Evolutionary conservation across 2,888 invertebrate species (phyloP), one percentile per base, ranked within the genome.

Genomic region (Drosophila glabriapex): DNA sequence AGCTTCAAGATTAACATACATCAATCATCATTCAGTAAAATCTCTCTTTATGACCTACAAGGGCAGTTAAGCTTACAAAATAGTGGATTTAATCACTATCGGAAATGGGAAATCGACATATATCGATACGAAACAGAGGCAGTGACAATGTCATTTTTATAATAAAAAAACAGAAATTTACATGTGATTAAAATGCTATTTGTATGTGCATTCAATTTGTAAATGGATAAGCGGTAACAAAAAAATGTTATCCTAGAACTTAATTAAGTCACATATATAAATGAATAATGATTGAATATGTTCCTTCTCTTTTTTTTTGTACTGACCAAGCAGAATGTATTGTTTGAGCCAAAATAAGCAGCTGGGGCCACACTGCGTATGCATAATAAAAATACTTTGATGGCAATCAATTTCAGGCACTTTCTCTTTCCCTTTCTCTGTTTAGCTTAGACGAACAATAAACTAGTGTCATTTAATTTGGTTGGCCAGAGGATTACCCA

Each of bases 231-330:
- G 69, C 59, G 64, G 14, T 37, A 3, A 22, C 12, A 22, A 22
- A 43, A 22, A 22, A 9, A 9, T 35, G 4, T 16, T 54, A 69
- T 58, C 63, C 54, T 62, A 29, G 62, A 83, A 75, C 83, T 83
- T 83, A 80, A 83, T 85, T 70, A 75, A 61, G 74, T 68, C 63
- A 43, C 79, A 73, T 71, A 73, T 66, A 76, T 75, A 83, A 83
- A 83, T 85, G 73, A 85, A 83, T 83, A 80, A 83, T 85, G 74
- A 83, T 65, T 74, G 64, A 59, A 25, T 43, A 64, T 56, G 5
- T 35, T 16, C 5, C 6, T 14, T 35, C 5, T 1, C 3, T 12
- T 35, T 35, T 35, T 35, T 16, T 37, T 37, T 37, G 0, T 0
- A 22, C 22, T 46, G 14, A 35, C 41, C n/a, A 28, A 25, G 43